Percentiles rank a stretch among this genome's conserved stretches.
phyloP scores from a whole-genome alignment of 2,113 vertebrate species.

The Corythaeola cristata region DNA sequence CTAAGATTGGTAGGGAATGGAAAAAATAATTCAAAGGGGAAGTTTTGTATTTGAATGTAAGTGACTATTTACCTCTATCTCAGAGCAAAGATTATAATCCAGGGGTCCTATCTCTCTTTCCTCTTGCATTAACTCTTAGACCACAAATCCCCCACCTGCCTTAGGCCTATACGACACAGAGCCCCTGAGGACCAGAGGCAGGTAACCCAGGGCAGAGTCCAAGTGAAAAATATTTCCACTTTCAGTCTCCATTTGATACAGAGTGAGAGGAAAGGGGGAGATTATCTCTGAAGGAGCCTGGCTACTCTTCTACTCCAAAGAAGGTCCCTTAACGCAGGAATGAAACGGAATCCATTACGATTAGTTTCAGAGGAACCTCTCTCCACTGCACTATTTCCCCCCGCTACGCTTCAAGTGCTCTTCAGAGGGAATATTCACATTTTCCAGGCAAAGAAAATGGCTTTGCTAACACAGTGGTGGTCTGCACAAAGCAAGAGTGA shows the following conservation, averaged over 20 bases:
- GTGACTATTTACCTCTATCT: background rate
- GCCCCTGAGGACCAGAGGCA: background rate
- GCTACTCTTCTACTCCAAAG: background rate
- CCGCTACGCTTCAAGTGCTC: background rate
- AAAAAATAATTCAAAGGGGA: constrained; percentile 39
- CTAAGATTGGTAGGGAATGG: constrained; percentile 10
- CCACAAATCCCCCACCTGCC: background rate
- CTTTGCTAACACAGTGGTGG: background rate
- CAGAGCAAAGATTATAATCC: background rate
- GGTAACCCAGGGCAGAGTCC: background rate
- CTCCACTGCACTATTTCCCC: background rate
- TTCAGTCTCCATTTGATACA: background rate
- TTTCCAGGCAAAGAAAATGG: constrained; percentile 12
- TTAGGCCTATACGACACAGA: background rate
- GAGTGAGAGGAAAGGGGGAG: background rate
- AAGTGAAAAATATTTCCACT: background rate
- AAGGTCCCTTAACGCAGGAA: background rate
- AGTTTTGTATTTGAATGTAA: constrained; percentile 20
- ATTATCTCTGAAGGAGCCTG: constrained; percentile 14
- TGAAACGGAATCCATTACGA: constrained; percentile 15
- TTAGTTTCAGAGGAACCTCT: constrained; percentile 18
- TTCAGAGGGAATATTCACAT: constrained; percentile 43
- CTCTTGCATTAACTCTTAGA: background rate
- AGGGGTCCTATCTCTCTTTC: background rate
- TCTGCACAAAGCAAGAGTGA: background rate